Percentiles rank a stretch among this genome's conserved stretches.
These are phyloP conservation scores for Nomada fucata DNA, from an alignment of 2,888 invertebrate genomes.

Conservation along the genomic window DNA sequence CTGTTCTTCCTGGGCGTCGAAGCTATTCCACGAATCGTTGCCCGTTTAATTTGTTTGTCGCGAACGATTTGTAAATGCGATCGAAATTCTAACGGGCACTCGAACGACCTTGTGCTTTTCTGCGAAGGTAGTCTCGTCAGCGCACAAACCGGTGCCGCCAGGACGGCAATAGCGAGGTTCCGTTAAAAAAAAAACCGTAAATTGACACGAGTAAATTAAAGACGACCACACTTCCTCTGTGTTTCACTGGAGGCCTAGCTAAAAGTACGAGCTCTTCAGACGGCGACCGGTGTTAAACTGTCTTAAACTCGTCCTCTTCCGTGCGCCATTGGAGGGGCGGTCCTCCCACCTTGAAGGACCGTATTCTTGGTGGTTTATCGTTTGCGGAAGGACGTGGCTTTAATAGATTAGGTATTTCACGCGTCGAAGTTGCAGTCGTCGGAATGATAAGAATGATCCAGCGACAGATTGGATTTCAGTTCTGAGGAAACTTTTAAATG, in stretches of 20 bases:
- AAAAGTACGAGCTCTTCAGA: slow-evolving; percentile 10
- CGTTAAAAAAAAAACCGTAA: not conserved
- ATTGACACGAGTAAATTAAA: not conserved
- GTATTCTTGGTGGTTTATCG: not conserved
- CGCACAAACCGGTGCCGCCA: not conserved
- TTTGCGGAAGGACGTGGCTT: not conserved
- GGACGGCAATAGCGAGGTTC: not conserved
- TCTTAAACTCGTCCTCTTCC: slow-evolving; percentile 37
- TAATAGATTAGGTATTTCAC: not conserved
- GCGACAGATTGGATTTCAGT: too few relatives aligned
- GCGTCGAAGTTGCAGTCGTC: too few relatives aligned
- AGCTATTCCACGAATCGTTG: not conserved
- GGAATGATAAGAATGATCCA: not conserved
- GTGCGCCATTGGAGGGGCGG: slow-evolving; percentile 45
- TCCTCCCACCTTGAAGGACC: slow-evolving; percentile 48
- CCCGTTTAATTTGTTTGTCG: not conserved
- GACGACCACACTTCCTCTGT: not conserved
- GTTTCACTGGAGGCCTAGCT: not conserved
- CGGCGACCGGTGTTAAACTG: slow-evolving; percentile 57
- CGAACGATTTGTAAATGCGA: not conserved
- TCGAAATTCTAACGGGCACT: not conserved
- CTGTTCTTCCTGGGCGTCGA: not conserved
- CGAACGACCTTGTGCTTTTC: not conserved
- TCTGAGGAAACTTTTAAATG: too few relatives aligned
- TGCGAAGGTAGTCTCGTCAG: not conserved